Conservation (phyloP, 2,888 invertebrate species). For the Hipparchia semele region DNA sequence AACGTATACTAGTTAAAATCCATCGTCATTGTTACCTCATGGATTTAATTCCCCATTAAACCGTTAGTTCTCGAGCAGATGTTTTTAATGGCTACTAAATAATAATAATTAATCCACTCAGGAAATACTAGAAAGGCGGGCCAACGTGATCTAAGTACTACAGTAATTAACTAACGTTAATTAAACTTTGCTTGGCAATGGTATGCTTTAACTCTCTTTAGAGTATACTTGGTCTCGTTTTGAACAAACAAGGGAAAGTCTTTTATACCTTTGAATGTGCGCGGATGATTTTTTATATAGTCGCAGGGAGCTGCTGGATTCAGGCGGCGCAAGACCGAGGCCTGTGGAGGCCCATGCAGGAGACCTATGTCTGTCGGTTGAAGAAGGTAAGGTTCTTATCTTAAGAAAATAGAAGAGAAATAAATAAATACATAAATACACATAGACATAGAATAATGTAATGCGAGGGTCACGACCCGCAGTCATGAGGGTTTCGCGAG, state of each 20-base stretch:
- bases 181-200: slow-evolving; percentile 14
- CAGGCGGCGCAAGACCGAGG: too few species aligned
- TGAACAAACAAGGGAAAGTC: not conserved
- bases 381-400: too few species aligned
- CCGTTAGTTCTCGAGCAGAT: slow-evolving; percentile 17
- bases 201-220: not conserved
- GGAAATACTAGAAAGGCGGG: slow-evolving; percentile 8
- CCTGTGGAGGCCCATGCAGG: too few species aligned
- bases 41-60: slow-evolving; percentile 14
- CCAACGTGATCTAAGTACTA: slow-evolving; percentile 9
- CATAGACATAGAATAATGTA: too few species aligned
- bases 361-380: too few species aligned
- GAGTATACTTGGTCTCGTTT: not conserved
- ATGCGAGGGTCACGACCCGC: too few species aligned
- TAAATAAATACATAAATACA: too few species aligned
- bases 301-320: too few species aligned
- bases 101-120: slow-evolving; percentile 20
- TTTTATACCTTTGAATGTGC: too few species aligned
- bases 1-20: slow-evolving; percentile 11
- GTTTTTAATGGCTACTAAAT: slow-evolving; percentile 23
- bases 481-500: too few species aligned
- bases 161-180: slow-evolving; percentile 10
- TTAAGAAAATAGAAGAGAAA: too few species aligned
- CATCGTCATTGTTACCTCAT: slow-evolving; percentile 2
- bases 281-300: too few species aligned